These are phyloP conservation scores for Phragmatobia fuliginosa DNA, from an alignment of 2,888 invertebrate genomes.

Conservation along the genomic window DNA sequence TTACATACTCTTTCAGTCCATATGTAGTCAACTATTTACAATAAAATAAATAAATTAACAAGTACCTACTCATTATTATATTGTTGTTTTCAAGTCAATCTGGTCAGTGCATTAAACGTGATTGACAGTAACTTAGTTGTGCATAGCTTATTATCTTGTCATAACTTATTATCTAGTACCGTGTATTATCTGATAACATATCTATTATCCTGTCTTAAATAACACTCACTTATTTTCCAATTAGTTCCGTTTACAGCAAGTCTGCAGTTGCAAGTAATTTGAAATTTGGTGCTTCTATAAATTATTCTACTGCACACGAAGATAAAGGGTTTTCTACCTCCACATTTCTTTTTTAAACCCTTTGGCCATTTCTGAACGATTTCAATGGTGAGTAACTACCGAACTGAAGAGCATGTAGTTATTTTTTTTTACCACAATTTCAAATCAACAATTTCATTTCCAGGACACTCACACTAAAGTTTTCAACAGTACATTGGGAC, in stretches of 20 bases:
- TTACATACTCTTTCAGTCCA: too few species aligned
- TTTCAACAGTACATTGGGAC: constrained; percentile 58
- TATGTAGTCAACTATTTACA: too few species aligned
- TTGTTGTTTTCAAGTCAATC: too few species aligned
- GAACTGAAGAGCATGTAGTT: neutral
- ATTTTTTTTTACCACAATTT: neutral
- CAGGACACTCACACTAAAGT: constrained; percentile 63
- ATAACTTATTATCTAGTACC: constrained; percentile 21
- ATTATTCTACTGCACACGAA: neutral
- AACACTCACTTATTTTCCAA: constrained; percentile 4
- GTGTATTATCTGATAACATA: constrained; percentile 15
- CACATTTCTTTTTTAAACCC: neutral
- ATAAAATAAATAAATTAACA: too few species aligned
- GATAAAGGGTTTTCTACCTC: neutral
- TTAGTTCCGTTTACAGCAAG: constrained; percentile 23
- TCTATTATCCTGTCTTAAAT: neutral
- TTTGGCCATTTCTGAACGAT: neutral
- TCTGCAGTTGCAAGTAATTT: neutral
- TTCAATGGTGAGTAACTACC: constrained; percentile 19
- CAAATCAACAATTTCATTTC: constrained; percentile 39
- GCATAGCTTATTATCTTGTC: constrained; percentile 14
- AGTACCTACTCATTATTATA: too few species aligned
- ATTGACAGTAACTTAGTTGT: neutral
- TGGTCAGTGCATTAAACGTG: neutral
- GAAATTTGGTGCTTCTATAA: neutral